phyloP scores from a whole-genome alignment of 2,797 vertebrate genomes.

The Spinibarbus caldwelli region DNA sequence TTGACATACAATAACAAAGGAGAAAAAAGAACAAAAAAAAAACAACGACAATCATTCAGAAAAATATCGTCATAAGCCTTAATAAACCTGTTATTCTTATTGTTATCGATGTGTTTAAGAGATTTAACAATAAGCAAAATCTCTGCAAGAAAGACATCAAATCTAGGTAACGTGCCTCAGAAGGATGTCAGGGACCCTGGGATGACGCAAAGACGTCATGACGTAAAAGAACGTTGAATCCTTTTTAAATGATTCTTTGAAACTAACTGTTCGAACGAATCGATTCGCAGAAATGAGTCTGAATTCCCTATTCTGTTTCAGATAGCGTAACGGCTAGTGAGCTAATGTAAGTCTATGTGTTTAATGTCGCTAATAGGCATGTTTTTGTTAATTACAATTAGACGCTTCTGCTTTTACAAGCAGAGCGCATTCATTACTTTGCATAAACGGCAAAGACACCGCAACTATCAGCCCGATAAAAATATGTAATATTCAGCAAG shows the following conservation, averaged over 20 bases:
- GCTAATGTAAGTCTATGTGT: neutral
- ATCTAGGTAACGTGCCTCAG: no score
- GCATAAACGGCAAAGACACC: neutral
- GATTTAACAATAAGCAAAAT: no score
- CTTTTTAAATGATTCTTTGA: neutral
- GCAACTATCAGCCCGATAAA: neutral
- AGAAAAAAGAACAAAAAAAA: no score
- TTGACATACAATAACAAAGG: no score
- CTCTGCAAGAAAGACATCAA: no score
- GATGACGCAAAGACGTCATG: no score
- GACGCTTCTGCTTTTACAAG: neutral
- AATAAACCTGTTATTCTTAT: no score
- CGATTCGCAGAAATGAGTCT: neutral
- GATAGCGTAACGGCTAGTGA: neutral
- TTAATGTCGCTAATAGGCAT: neutral
- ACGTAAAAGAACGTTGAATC: neutral
- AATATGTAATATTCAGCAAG: neutral
- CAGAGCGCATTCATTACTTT: neutral
- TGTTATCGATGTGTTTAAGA: no score
- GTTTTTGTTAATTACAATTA: neutral
- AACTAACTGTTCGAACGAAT: constrained; percentile 4
- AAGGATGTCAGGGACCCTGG: no score
- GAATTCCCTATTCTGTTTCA: neutral
- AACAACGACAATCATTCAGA: no score
- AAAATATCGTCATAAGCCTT: no score